Evolutionary conservation across 2,797 vertebrate species (phyloP), one percentile per base, ranked within the genome.

Genomic region (Chromobotia macracanthus): DNA sequence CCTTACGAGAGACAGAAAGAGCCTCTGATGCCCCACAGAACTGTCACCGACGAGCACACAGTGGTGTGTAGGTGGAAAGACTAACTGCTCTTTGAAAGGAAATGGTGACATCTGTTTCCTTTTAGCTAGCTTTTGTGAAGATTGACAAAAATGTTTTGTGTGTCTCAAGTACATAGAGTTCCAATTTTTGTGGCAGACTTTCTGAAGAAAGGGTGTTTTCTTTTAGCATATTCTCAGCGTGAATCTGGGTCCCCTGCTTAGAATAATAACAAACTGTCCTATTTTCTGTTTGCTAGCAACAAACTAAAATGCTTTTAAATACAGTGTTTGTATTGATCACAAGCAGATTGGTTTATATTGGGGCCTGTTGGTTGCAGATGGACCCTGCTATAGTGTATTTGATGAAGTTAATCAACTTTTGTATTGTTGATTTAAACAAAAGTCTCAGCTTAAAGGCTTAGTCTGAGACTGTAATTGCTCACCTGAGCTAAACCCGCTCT

Each of bases 31-130:
- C 31, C 11, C 50, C 67, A 61, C 72, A 48, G 64, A 74, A 77
- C 50, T 60, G 76, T 78, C 25, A 28, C 71, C 50, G 74, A 38
- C 51, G 46, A 64, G 77, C 77, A 51, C 23, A 18, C 67, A 65
- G 56, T 23, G 38, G 66, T 67, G 77, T 66, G 81, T 66, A 51
- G 72, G 77, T 71, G 81, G 72, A 66, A 79, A 71, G 72, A 66
- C 44, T 80, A 76, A 76, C 72, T 28, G 72, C 67, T 72, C 23
- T 80, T 67, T 80, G 63, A 79, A 83, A 76, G 80, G 41, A 73
- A 69, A 81, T 38, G 0, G 50, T 84, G 82, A 75, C 77, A 83
- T 83, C 72, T 70, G 75, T 73, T 84, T 84, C 75, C 79, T 65
- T 75, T 75, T 53, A 46, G 64, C 53, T 53, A 41, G 65, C 11